phyloP scores from a whole-genome alignment of 2,797 vertebrate genomes.

The Squalus acanthias region DNA sequence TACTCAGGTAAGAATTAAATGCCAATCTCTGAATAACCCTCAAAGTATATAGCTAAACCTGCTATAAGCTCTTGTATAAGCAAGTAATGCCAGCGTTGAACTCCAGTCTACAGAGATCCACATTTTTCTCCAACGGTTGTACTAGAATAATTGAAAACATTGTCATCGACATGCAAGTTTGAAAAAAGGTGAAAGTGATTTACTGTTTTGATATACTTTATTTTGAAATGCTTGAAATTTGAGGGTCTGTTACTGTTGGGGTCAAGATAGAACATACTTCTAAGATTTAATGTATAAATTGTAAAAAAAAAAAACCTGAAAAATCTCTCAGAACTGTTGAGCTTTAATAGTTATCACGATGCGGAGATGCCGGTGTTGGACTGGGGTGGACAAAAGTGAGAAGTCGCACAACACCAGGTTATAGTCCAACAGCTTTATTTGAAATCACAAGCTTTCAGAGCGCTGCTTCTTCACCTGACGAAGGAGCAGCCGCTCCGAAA shows the following conservation, averaged over 20 bases:
- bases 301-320: neutral
- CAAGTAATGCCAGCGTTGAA: neutral
- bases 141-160: neutral
- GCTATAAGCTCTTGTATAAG: neutral
- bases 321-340: neutral
- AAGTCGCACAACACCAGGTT: no score
- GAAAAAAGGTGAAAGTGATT: neutral
- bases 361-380: no score
- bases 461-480: no score
- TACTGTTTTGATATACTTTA: neutral
- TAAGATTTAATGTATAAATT: neutral
- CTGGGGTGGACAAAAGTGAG: no score
- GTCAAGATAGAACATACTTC: neutral
- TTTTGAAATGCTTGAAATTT: neutral
- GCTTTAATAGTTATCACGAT: neutral
- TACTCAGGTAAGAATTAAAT: conserved; percentile 69
- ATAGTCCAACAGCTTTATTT: no score
- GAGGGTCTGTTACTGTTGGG: neutral
- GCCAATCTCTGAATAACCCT: neutral
- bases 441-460: no score
- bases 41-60: neutral
- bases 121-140: neutral
- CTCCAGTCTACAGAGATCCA: neutral
- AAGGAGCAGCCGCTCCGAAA: no score
- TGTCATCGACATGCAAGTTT: neutral